Conservation (phyloP, 2,113 vertebrate species). For the Lipophrys pholis region DNA sequence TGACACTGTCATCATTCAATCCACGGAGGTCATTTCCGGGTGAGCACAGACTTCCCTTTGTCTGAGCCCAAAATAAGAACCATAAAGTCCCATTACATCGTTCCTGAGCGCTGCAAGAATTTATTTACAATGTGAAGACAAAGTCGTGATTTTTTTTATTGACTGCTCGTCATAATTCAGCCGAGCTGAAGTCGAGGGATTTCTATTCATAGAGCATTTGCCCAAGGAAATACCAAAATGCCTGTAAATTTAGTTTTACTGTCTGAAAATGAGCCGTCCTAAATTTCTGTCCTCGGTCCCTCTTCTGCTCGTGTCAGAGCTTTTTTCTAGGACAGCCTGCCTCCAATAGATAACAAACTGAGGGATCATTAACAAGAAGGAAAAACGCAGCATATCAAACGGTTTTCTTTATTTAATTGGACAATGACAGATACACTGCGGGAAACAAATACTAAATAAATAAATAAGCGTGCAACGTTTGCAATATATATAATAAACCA, state of each 20-base stretch:
- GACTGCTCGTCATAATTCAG: slow-evolving; percentile 48
- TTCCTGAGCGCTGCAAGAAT: slow-evolving; percentile 10
- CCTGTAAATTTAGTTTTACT: slow-evolving; percentile 59
- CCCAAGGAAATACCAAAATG: slow-evolving; percentile 63
- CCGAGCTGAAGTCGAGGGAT: slow-evolving; percentile 43
- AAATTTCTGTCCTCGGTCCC: slow-evolving; percentile 49
- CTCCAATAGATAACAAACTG: slow-evolving; percentile 27
- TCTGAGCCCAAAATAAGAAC: slow-evolving; percentile 61
- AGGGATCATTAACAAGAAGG: slow-evolving; percentile 21
- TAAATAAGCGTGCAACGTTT: too few species aligned
- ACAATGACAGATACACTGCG: not conserved
- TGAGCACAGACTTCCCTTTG: slow-evolving; percentile 70
- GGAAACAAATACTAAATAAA: not conserved
- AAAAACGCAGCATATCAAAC: slow-evolving; percentile 21
- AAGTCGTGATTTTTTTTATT: slow-evolving; percentile 50
- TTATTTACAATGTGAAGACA: slow-evolving; percentile 65
- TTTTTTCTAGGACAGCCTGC: slow-evolving; percentile 59
- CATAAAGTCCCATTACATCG: slow-evolving; percentile 34
- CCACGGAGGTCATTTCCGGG: slow-evolving; percentile 74
- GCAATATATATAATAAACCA: not conserved
- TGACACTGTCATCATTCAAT: slow-evolving; percentile 73
- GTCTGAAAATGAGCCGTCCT: slow-evolving; percentile 63
- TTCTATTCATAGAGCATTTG: slow-evolving; percentile 61
- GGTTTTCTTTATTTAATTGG: slow-evolving; percentile 1
- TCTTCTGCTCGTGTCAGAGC: slow-evolving; percentile 44